These are phyloP conservation scores for Notolepis coatsorum DNA, from an alignment of 2,797 vertebrate species.

Conservation along the genomic window DNA sequence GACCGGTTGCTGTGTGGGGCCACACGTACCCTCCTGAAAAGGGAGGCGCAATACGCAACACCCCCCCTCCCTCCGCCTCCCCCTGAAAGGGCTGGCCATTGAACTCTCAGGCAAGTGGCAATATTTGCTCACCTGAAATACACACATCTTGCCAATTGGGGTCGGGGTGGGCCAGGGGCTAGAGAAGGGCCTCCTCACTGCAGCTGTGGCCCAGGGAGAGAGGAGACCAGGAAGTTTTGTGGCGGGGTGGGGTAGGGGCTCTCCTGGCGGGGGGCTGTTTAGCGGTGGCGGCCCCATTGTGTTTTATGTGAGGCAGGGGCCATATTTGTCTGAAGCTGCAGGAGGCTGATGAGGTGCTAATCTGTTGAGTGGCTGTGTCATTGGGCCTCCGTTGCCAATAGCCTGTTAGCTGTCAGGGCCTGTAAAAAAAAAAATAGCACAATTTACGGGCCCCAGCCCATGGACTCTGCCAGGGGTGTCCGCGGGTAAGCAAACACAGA, in stretches of 20 bases:
- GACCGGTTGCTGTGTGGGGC: constrained; percentile 68
- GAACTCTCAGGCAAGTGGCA: constrained; percentile 87
- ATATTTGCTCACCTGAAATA: constrained; percentile 96
- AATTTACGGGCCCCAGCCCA: constrained; percentile 81
- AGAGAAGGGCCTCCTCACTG: constrained; percentile 67
- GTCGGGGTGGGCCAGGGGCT: constrained; percentile 70
- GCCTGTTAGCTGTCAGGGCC: constrained; percentile 80
- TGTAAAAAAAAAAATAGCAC: constrained; percentile 73
- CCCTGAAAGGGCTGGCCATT: constrained; percentile 77
- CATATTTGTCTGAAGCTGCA: constrained; percentile 90
- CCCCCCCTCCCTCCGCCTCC: constrained; percentile 79
- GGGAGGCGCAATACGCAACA: constrained; percentile 85
- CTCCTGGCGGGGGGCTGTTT: constrained; percentile 83
- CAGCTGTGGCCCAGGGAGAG: constrained; percentile 87
- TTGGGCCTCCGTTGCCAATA: constrained; percentile 82
- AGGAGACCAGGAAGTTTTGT: constrained; percentile 86
- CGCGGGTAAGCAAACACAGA: constrained; percentile 85
- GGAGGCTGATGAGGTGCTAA: constrained; percentile 97
- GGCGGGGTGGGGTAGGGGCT: constrained; percentile 48
- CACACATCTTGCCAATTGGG: constrained; percentile 78
- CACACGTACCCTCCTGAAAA: constrained; percentile 77
- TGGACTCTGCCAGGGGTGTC: constrained; percentile 69
- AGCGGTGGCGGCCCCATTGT: constrained; percentile 85
- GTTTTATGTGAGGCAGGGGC: constrained; percentile 84
- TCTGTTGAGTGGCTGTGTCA: constrained; percentile 79